Evolutionary conservation across 53 echinoderm and acorn worm species (phyloP), one percentile per base, ranked within the genome.

Genomic region (Actinopyga echinites): DNA sequence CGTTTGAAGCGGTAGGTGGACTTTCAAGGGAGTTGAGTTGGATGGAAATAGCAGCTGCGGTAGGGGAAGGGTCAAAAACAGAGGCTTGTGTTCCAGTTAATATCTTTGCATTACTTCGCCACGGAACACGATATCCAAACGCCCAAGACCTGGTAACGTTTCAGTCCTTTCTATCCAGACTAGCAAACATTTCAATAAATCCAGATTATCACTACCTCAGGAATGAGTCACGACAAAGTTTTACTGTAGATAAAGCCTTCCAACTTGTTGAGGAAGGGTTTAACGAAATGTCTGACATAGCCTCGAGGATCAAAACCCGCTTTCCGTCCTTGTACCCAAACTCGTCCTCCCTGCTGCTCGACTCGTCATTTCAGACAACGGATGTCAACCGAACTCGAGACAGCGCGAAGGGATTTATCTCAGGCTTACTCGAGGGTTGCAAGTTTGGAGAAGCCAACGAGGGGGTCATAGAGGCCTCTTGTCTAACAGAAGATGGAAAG

Each of bases 351-450:
- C 30, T 32, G 13, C 78, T 87, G 12, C 31, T 4, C 4, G 63
- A 75, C 11, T 93, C 78, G 68, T 45, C 83, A 25, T 93, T 93
- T 75, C 93, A 93, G 24, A 82, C 86, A 10, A 84, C 93, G 22
- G 83, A 88, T 19, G 73, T 69, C 20, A 55, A 84, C 23, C 71
- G 93, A 15, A 86, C 89, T 20, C 84, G 89, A 40, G 94, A 86
- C 67, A 94, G 94, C 64, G 91, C 91, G 3, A 65, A 74, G 3
- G 87, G 86, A 1, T 94, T 80, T 77, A 87, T 94, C 24, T 32
- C 86, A 56, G 94, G 91, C 19, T 65, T 94, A 13, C 65, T 69
- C 17, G 83, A 79, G 5, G 33, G n/a, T n/a, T n/a, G n/a, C n/a
- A n/a, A n/a, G n/a, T n/a, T n/a, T n/a, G n/a, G n/a, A n/a, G n/a